Evolutionary conservation across 2,113 vertebrate species (phyloP), one percentile per base, ranked within the genome.

Genomic region (Mesembrinibis cayennensis): DNA sequence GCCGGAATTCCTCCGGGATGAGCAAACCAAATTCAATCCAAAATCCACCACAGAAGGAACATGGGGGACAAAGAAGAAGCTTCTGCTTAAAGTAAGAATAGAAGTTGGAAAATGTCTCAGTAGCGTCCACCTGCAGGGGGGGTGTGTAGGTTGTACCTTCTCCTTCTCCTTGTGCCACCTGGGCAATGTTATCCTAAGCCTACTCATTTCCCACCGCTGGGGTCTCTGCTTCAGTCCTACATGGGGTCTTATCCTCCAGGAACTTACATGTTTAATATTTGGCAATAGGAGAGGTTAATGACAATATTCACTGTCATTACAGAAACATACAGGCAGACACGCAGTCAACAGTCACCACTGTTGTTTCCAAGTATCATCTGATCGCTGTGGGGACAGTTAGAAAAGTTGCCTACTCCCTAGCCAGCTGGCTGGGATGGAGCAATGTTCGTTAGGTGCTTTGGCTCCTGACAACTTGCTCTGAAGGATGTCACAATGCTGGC

Each of bases 11-110:
- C 98, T 98, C 89, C 98, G 99, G 90, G 98, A 98, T 82, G 91
- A 96, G 40, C 97, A 96, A n/a, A 98, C 98, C 50, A 97, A 98
- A 95, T 99, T 99, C 97, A 98, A 99, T 89, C 98, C 99, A 83
- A 98, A 89, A 40, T 95, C 91, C 66, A 96, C 98, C 77, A 95
- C 94, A 16, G 80, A 97, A 30, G 99, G 99, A 82, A 96, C 97
- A 10, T 99, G 99, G 99, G 97, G 98, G 52, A 94, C 97, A 47
- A 98, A 29, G 70, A 99, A 99, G 98, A 98, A 32, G 59, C 98
- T 99, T 52, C 97, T 94, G 26, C 61, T 99, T 92, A 99, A 99
- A 99, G 99, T 99, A 97, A 87, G 97, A 91, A 94, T 18, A n/a
- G 91, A 69, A 80, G 17, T 62, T 0, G 9, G 30, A 63, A 96